Evolutionary conservation across 2,113 vertebrate genomes (phyloP).

Genomic region (Abramis brama): DNA sequence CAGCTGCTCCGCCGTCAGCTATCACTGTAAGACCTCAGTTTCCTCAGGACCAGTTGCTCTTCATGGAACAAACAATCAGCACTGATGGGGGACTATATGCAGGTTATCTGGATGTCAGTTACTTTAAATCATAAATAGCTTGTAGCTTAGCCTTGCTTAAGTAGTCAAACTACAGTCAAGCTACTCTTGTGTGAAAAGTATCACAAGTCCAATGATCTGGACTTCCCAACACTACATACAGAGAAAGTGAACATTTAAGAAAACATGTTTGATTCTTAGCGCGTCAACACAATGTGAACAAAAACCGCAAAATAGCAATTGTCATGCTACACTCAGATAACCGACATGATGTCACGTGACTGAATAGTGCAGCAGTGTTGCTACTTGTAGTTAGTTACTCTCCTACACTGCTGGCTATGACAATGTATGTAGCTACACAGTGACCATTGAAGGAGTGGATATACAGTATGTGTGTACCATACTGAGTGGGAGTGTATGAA

Average conservation of each 20-base stretch:
- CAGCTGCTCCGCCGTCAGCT: conserved; percentile 17
- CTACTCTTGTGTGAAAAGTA: neutral
- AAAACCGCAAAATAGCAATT: neutral
- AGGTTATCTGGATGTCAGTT: neutral
- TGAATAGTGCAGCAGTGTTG: neutral
- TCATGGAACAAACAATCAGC: conserved; percentile 14
- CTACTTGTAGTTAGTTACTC: neutral
- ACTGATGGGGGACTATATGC: neutral
- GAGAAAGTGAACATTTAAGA: neutral
- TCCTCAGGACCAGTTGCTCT: conserved; percentile 1
- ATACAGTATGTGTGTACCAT: neutral
- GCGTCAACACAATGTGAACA: neutral
- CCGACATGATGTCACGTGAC: neutral
- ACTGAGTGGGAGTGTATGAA: neutral
- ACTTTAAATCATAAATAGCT: neutral
- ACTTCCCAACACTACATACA: neutral
- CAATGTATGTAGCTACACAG: neutral
- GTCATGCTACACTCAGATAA: neutral
- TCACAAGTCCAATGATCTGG: neutral
- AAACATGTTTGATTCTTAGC: neutral
- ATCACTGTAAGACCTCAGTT: conserved; percentile 2
- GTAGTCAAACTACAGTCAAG: neutral
- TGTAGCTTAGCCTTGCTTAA: neutral
- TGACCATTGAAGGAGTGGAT: neutral
- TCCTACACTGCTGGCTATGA: neutral